phyloP scores from a whole-genome alignment of 2,113 vertebrate genomes.

The Rhynchomys soricoides region DNA sequence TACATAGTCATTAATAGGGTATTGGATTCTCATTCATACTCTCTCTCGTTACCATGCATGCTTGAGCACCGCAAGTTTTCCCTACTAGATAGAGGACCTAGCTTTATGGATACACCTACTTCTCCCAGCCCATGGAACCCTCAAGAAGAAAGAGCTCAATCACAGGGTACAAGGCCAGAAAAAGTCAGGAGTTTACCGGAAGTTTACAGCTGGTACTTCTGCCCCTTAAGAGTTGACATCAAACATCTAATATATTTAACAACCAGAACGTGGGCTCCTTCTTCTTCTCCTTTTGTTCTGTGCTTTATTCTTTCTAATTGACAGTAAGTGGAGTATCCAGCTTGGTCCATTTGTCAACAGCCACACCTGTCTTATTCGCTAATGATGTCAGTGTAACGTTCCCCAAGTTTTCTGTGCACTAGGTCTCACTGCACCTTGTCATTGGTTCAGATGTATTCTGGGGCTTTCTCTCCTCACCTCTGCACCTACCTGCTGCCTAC shows the following conservation, averaged over 20 bases:
- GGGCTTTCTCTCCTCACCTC: not conserved
- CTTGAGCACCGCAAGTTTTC: not conserved
- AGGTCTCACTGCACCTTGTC: fast-evolving
- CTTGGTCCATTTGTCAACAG: not conserved
- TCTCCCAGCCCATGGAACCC: not conserved
- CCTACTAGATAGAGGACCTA: not conserved
- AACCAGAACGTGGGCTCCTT: not conserved
- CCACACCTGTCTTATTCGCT: not conserved
- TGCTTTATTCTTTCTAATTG: not conserved
- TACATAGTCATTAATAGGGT: not conserved
- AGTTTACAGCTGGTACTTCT: not conserved
- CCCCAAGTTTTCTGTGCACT: not conserved
- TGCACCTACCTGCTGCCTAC: not conserved
- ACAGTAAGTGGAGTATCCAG: not conserved
- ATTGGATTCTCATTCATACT: fast-evolving
- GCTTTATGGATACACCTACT: not conserved
- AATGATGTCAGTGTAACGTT: not conserved
- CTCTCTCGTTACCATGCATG: not conserved
- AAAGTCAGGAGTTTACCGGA: not conserved
- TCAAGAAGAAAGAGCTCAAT: not conserved
- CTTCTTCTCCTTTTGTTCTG: not conserved
- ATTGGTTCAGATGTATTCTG: not conserved
- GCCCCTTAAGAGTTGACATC: not conserved
- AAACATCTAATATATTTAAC: not conserved
- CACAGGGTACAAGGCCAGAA: not conserved